phyloP scores from a whole-genome alignment of 2,113 vertebrate species.

The Toxotes chatareus region DNA sequence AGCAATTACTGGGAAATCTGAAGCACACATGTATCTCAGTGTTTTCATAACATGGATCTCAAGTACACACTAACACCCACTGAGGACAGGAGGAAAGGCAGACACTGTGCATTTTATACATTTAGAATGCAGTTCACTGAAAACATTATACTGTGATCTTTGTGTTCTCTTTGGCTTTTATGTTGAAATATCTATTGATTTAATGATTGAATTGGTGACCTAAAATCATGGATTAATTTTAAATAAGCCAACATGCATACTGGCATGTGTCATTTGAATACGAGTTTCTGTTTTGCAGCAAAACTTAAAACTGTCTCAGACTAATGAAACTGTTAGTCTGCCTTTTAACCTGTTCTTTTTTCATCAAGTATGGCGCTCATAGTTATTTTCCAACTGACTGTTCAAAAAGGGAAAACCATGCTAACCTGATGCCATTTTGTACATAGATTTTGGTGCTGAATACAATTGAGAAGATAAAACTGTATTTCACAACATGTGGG shows the following conservation, averaged over 20 bases:
- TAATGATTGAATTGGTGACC: background rate
- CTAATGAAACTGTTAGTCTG: background rate
- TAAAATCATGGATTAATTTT: background rate
- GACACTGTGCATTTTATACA: background rate
- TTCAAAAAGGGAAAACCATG: conserved; percentile 4
- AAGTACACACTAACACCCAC: background rate
- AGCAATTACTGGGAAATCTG: background rate
- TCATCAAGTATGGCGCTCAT: background rate
- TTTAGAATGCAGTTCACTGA: background rate
- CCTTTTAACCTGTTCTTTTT: background rate
- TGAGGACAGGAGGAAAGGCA: background rate
- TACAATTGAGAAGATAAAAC: background rate
- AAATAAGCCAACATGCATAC: background rate
- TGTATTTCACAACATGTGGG: conserved; percentile 3
- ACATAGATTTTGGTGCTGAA: conserved; percentile 58
- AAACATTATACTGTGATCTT: background rate
- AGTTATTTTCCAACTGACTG: background rate
- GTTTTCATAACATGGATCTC: background rate
- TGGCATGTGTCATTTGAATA: background rate
- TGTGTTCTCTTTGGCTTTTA: background rate
- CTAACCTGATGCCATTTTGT: conserved; percentile 38
- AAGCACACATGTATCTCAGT: background rate
- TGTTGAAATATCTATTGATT: background rate
- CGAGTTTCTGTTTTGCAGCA: background rate
- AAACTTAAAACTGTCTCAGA: background rate